Conservation (phyloP, 1,140 invertebrate genomes). For the Lepidurus couesii region DNA sequence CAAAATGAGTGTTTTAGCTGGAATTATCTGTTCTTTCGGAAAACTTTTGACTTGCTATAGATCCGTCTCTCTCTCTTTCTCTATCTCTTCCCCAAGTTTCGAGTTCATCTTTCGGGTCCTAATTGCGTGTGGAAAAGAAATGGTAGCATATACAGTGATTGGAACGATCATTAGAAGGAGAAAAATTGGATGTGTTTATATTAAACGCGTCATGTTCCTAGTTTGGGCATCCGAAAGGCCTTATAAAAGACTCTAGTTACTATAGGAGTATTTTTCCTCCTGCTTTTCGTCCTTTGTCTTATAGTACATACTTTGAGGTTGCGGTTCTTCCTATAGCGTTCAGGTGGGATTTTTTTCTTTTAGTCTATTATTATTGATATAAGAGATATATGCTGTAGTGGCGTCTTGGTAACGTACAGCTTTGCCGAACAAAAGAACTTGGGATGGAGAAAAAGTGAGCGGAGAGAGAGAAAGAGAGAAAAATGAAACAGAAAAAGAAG, state of each 20-base stretch:
- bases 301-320: too few species aligned
- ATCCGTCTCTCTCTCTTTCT: background rate
- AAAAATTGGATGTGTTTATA: background rate
- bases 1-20: background rate
- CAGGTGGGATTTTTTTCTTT: too few species aligned
- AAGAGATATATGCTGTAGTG: background rate
- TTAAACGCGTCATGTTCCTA: too few species aligned
- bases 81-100: background rate
- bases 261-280: too few species aligned
- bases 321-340: too few species aligned
- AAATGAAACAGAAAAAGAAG: background rate
- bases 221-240: too few species aligned
- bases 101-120: background rate
- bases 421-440: background rate
- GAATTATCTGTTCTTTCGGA: too few species aligned
- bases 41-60: too few species aligned
- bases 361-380: background rate
- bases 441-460: background rate
- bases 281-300: too few species aligned
- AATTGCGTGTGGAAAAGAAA: too few species aligned
- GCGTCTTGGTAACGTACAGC: constrained; percentile 7
- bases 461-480: background rate
- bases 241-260: too few species aligned
- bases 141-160: background rate
- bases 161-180: background rate